Base-by-base conservation (phyloP, 2,888 invertebrate species). In the Petrolisthes cinctipes region DNA sequence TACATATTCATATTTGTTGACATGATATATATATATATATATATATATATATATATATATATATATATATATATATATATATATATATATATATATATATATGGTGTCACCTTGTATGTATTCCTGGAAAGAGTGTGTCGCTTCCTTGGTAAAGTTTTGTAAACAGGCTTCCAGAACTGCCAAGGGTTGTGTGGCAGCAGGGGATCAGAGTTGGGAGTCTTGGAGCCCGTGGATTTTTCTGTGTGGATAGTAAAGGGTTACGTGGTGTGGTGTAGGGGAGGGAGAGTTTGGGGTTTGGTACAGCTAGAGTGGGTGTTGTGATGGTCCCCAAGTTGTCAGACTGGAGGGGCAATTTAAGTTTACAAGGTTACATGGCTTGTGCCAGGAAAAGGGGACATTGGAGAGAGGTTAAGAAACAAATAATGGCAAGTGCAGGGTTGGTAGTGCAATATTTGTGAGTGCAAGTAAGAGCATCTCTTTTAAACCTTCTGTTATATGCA, bases 31-130 rank as follows among this genome's bases (percentile, higher is more conserved):
- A 57, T 81, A 20, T 81, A 57, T 81, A 57, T 81, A 81, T 81
- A 57, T 81, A 81, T 81, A 20, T 81, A 81, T 79, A n/a, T 79
- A 79, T 79, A n/a, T 79, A 79, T 79, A n/a, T 79, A 79, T 79
- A n/a, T 79, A 51, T 79, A n/a, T 79, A 79, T 79, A n/a, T 79
- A 79, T 79, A n/a, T 81, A 81, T 81, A 20, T 81, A 81, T 81
- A 14, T 81, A 54, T 81, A 14, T 81, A 54, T 81, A 14, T 81
- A 54, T 81, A 9, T 78, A 23, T 78, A 9, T 78, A 23, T 78
- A 9, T 78, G 37, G 7, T 78, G 14, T 78, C 7, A 14, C 14
- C 51, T 7, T 51, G 14, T 78, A 11, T 78, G 51, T 51, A 23
- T 78, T 51, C 7, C 5, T 37, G 9, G 51, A 51, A 78, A 11